Percentiles rank a stretch among this genome's conserved stretches.
Evolutionary conservation across 2,888 invertebrate species (phyloP).

Genomic region (Ischnura elegans): DNA sequence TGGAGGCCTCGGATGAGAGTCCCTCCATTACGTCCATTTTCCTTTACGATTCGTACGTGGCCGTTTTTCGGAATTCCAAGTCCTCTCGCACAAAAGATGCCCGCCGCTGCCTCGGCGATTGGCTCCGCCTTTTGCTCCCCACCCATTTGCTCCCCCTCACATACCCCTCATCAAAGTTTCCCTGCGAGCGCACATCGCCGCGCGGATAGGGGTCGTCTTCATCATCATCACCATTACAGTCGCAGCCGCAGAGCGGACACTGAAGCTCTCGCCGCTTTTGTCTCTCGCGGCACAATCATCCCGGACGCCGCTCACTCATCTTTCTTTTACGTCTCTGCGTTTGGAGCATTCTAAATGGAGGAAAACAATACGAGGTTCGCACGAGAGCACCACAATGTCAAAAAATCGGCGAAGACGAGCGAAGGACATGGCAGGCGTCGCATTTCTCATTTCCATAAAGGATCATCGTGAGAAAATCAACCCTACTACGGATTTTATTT

Average conservation of each 20-base stretch:
- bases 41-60: not conserved
- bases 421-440: not conserved
- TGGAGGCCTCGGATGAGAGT: not conserved
- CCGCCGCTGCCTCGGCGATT: not conserved
- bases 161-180: too few species aligned
- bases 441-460: not conserved
- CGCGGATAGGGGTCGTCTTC: slow-evolving; percentile 36
- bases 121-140: not conserved
- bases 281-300: slow-evolving; percentile 21
- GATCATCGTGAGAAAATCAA: too few species aligned
- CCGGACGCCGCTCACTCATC: not conserved
- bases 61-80: not conserved
- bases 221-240: not conserved
- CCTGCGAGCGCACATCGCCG: not conserved
- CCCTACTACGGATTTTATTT: too few species aligned
- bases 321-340: not conserved
- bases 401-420: not conserved
- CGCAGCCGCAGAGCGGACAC: too few species aligned
- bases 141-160: not conserved
- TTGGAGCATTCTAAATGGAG: slow-evolving; percentile 13
- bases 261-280: not conserved
- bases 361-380: too few species aligned
- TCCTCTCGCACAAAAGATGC: not conserved
- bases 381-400: too few species aligned
- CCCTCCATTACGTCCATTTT: not conserved